Evolutionary conservation across 2,888 invertebrate species (phyloP).

Genomic region (Orgyia antiqua): DNA sequence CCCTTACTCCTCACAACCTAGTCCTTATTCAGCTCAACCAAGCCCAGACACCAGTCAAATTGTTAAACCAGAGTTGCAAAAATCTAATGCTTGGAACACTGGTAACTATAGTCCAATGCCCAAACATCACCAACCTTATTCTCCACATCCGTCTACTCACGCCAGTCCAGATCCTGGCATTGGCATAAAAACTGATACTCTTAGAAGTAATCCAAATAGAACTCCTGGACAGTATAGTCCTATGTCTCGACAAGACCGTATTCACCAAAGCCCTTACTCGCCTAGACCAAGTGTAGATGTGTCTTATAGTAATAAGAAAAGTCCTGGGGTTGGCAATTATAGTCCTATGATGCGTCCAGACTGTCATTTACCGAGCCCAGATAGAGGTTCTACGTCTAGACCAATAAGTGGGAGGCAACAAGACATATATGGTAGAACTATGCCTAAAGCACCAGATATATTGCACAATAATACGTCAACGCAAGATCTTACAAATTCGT

Average conservation of each 20-base stretch:
- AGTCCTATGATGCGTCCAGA: conserved; percentile 66
- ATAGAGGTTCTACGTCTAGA: conserved; percentile 43
- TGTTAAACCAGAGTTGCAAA: conserved; percentile 59
- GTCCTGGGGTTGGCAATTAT: conserved; percentile 61
- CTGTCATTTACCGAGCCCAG: conserved; percentile 61
- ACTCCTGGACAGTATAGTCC: conserved; percentile 69
- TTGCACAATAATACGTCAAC: conserved; percentile 38
- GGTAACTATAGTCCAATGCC: conserved; percentile 71
- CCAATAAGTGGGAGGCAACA: conserved; percentile 35
- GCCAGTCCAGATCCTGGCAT: conserved; percentile 63
- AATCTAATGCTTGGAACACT: conserved; percentile 62
- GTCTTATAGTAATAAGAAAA: conserved; percentile 54
- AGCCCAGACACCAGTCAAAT: conserved; percentile 72
- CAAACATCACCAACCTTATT: conserved; percentile 67
- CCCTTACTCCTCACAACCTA: conserved; percentile 69
- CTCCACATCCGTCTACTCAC: conserved; percentile 66
- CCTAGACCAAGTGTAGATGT: conserved; percentile 62
- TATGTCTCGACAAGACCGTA: conserved; percentile 63
- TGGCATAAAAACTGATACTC: conserved; percentile 49
- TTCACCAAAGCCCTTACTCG: conserved; percentile 64
- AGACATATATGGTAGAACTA: conserved; percentile 47
- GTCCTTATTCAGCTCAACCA: conserved; percentile 68
- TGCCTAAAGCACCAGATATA: conserved; percentile 48
- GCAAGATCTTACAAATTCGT: conserved; percentile 46
- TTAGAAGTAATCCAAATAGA: conserved; percentile 50